A percentile compares a stretch with the other conserved stretches of the same genome.
Conservation (phyloP, 2,113 vertebrate genomes). For the Pan paniscus region DNA sequence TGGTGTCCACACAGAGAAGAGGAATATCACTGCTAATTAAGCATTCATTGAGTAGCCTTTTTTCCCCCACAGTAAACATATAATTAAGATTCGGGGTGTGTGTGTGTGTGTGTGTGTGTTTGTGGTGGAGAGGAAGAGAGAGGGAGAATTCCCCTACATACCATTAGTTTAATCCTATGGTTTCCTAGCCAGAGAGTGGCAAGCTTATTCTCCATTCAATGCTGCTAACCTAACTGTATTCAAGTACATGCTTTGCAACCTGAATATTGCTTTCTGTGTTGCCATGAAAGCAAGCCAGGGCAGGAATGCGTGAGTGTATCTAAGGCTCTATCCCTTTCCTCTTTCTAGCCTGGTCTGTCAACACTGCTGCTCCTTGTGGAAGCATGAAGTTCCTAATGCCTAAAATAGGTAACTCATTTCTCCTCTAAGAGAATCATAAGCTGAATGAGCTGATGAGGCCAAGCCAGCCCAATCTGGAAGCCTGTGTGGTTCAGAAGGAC, state of each 20-base stretch:
- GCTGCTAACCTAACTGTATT: neutral
- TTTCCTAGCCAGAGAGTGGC: neutral
- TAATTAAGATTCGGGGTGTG: neutral
- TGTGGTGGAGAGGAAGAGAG: neutral
- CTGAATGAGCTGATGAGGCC: neutral
- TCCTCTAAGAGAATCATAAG: neutral
- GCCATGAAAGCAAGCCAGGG: neutral
- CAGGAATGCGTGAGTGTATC: accelerated
- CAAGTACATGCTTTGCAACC: neutral
- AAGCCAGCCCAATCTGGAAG: neutral
- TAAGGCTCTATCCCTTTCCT: neutral
- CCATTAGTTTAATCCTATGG: neutral
- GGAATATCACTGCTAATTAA: slow-evolving; percentile 34
- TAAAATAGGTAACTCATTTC: neutral
- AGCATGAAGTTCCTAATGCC: neutral
- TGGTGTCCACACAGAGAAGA: neutral
- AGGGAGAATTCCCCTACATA: neutral
- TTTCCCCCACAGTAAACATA: neutral
- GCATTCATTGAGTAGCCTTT: neutral
- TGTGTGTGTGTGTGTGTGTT: neutral
- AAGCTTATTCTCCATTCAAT: neutral
- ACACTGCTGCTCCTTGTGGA: neutral
- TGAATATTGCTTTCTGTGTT: neutral
- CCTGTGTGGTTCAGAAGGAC: neutral
- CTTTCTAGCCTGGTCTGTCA: neutral